A percentile compares a stretch with the other conserved stretches of the same genome.
phyloP scores from a whole-genome alignment of 2,797 vertebrate genomes.

The Hozukius guyotensis region DNA sequence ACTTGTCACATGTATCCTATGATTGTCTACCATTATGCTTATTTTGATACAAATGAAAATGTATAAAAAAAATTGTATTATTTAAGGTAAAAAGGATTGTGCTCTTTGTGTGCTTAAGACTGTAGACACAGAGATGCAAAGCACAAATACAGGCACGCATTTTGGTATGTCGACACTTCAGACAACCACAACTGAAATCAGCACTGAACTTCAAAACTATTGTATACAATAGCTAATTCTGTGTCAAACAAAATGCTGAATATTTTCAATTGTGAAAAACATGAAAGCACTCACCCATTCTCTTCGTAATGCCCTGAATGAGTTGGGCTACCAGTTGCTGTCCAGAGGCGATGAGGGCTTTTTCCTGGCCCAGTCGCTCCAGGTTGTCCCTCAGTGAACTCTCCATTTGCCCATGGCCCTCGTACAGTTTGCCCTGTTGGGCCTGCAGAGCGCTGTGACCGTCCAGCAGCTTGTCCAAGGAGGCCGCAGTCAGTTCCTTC shows the following conservation, averaged over 20 bases:
- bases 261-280: neutral
- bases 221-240: neutral
- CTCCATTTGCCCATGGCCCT: conserved; percentile 81
- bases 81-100: neutral
- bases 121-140: neutral
- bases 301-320: conserved; percentile 77
- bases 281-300: conserved; percentile 77
- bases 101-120: neutral
- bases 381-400: conserved; percentile 76
- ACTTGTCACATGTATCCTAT: no score
- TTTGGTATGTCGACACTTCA: neutral
- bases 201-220: neutral
- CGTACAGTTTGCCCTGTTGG: conserved; percentile 74
- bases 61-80: neutral
- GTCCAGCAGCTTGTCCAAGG: conserved; percentile 82
- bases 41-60: neutral
- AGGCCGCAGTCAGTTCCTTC: conserved; percentile 82
- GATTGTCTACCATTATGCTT: no score
- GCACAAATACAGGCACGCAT: neutral
- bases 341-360: conserved; percentile 80
- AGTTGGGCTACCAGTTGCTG: conserved; percentile 82
- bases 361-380: conserved; percentile 78
- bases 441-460: conserved; percentile 81
- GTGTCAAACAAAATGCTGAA: neutral
- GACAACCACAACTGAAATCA: neutral